Percentiles rank a stretch among this genome's conserved stretches.
phyloP scores from a whole-genome alignment of 2,113 vertebrate species.

The Pachycephala philippinensis region DNA sequence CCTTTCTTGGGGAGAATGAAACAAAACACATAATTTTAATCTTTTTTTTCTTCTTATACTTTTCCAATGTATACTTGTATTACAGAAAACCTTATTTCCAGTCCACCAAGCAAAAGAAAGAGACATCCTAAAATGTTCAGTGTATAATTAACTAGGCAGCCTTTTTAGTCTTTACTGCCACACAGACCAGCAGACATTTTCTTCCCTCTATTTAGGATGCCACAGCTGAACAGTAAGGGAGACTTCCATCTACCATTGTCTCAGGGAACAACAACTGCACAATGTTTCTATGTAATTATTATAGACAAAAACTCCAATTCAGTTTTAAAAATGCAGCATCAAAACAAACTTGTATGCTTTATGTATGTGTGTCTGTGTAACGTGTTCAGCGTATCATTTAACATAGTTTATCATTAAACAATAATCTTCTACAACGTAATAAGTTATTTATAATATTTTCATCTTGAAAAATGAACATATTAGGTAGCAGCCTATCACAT shows the following conservation, averaged over 20 bases:
- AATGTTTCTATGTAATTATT: not conserved
- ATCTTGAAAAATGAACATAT: not conserved
- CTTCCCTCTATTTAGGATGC: not conserved
- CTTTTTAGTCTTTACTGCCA: not conserved
- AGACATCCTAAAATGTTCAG: not conserved
- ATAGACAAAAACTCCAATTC: not conserved
- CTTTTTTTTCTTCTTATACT: not conserved
- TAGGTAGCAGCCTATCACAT: not conserved
- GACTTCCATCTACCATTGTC: not conserved
- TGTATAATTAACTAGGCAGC: not conserved
- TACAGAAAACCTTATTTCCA: not conserved
- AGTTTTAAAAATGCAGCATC: not conserved
- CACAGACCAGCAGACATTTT: not conserved
- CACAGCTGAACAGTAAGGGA: not conserved
- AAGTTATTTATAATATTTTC: not conserved
- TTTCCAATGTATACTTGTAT: not conserved
- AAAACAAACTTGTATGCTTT: not conserved
- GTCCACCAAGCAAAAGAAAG: not conserved
- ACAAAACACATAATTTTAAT: conserved; percentile 8
- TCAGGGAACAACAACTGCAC: not conserved
- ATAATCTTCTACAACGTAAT: not conserved
- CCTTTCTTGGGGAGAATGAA: conserved; percentile 78
- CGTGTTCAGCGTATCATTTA: fast-evolving
- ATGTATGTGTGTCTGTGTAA: not conserved
- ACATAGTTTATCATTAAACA: not conserved